Percentiles rank a stretch among this genome's conserved stretches.
Evolutionary conservation across 2,797 vertebrate genomes (phyloP).

Genomic region (Zenarchopterus dispar): DNA sequence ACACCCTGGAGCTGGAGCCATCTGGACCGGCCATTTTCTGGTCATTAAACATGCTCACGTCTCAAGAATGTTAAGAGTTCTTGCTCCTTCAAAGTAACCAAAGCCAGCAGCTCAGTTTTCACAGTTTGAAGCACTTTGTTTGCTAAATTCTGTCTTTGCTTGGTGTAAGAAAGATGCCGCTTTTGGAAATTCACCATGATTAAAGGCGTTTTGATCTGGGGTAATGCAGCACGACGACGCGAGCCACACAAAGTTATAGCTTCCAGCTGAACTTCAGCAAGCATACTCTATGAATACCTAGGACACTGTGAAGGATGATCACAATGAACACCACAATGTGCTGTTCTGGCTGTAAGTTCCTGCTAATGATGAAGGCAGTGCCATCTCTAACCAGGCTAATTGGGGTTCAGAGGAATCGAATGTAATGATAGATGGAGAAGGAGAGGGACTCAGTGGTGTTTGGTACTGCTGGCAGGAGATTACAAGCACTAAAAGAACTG

Average conservation of each 20-base stretch:
- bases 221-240: constrained; percentile 27
- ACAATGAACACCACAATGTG: constrained; percentile 41
- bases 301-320: constrained; percentile 55
- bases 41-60: constrained; percentile 60
- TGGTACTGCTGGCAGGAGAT: constrained; percentile 76
- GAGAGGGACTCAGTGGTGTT: constrained; percentile 64
- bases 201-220: constrained; percentile 48
- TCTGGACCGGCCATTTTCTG: constrained; percentile 67
- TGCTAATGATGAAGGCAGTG: constrained; percentile 67
- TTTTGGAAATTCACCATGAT: constrained; percentile 36
- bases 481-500: constrained; percentile 78
- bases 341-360: constrained; percentile 56
- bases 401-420: constrained; percentile 74
- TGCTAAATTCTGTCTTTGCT: constrained; percentile 32
- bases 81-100: constrained; percentile 21
- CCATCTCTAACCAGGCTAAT: constrained; percentile 72
- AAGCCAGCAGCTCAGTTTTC: constrained; percentile 25
- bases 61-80: constrained; percentile 24
- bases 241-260: constrained; percentile 38
- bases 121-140: constrained; percentile 49
- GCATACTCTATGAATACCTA: constrained; percentile 33
- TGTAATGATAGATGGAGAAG: constrained; percentile 74
- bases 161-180: constrained; percentile 19
- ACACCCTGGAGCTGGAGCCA: constrained; percentile 70
- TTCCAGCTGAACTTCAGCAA: constrained; percentile 41